These are phyloP conservation scores for Phenacoccus solenopsis DNA, from an alignment of 1,140 invertebrate species.

Conservation along the genomic window DNA sequence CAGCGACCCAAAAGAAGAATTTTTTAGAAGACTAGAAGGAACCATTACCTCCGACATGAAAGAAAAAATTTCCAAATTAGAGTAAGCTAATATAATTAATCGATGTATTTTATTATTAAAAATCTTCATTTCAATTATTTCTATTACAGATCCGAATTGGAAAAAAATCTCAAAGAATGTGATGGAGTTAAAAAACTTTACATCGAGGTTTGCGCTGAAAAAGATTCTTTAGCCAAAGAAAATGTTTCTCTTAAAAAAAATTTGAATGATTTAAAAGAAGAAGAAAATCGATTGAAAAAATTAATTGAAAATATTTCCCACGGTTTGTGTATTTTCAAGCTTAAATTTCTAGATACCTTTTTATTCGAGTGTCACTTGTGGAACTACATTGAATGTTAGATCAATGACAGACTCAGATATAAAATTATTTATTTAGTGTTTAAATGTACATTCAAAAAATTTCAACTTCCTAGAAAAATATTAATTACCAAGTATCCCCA, in stretches of 20 bases:
- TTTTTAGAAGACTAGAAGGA: neutral
- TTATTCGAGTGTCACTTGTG: too few relatives aligned
- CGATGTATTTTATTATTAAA: too few relatives aligned
- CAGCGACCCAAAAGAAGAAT: neutral
- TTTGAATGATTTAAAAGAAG: neutral
- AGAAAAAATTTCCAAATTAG: neutral
- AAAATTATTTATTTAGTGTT: too few relatives aligned
- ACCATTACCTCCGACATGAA: neutral
- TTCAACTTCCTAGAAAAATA: too few relatives aligned
- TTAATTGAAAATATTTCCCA: neutral
- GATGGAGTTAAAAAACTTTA: neutral
- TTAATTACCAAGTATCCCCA: too few relatives aligned
- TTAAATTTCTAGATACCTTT: too few relatives aligned
- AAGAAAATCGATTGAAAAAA: neutral
- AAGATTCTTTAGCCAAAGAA: neutral
- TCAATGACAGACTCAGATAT: too few relatives aligned
- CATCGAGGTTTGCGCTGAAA: neutral
- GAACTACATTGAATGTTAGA: too few relatives aligned
- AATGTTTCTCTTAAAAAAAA: neutral
- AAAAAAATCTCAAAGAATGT: neutral
- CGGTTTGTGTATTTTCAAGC: neutral
- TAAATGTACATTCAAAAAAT: too few relatives aligned
- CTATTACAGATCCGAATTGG: neutral
- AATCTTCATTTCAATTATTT: neutral
- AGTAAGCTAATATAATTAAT: too few relatives aligned